Base-by-base conservation (phyloP, 2,888 invertebrate genomes). In the Amiota communis region DNA sequence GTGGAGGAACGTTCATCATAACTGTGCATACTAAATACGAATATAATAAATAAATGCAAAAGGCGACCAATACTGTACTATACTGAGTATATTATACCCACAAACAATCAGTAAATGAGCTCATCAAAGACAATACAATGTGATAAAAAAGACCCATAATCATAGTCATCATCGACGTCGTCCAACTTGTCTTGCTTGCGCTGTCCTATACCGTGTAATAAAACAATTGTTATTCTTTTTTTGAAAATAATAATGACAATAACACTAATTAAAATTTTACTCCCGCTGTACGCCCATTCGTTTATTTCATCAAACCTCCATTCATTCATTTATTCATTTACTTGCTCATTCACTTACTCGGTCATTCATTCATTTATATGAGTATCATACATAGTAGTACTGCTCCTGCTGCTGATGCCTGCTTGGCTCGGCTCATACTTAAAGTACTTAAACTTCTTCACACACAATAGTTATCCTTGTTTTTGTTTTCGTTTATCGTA, bases 181-280 rank as follows among this genome's bases (percentile, higher is more conserved):
- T 53, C 53, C 46, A 46, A 23, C 23, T 46, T 13, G 51, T 36
- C 12, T 11, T 20, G 67, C 12, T 11, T 20, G 67, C 48, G 46
- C 13, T 53, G 53, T n/a, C n/a, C 6, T 3, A n/a, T 6, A 12
- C 36, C 46, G 46, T 9, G 48, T 48, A 48, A 64, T 64, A 71
- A 64, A 64, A 64, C 47, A 64, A 71, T 64, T 64, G 64, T 56
- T 51, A 71, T 23, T 63, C 3, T 23, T 23, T 23, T 36, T 36
- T 36, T 56, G 4, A n/a, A 47, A 48, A 59, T 20, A 15, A 69
- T 36, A 56, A 56, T 36, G 59, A 59, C 59, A 69, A 68, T 68
- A 68, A 68, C 23, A 68, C 67, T 68, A 68, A 68, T 68, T 68
- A 68, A 68, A 68, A 68, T 51, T 51, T 51, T 68, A 51, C 13